Percentiles rank a stretch among this genome's conserved stretches.
Conservation (phyloP, 2,113 vertebrate species). For the Corvus moneduloides region DNA sequence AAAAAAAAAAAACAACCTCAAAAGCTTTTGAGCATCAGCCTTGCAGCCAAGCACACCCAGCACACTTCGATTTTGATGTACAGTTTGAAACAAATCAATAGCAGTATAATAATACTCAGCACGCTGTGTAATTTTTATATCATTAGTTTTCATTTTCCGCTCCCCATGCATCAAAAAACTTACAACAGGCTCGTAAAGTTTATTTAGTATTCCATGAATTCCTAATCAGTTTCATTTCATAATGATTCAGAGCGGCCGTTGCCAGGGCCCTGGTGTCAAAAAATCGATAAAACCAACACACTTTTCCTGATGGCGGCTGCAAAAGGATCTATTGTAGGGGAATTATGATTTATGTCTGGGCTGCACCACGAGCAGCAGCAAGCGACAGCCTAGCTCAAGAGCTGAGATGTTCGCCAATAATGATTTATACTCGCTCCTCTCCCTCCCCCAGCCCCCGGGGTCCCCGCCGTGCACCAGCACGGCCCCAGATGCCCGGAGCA, state of each 20-base stretch:
- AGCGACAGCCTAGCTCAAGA: conserved; percentile 86
- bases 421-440: conserved; percentile 93
- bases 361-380: conserved; percentile 82
- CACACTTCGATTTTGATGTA: conserved; percentile 88
- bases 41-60: conserved; percentile 68
- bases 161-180: conserved; percentile 91
- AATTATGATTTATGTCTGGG: conserved; percentile 99
- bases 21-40: conserved; percentile 64
- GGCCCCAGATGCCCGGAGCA: neutral
- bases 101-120: conserved; percentile 93
- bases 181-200: conserved; percentile 92
- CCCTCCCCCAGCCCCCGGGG: conserved; percentile 58
- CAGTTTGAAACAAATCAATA: conserved; percentile 99
- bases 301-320: conserved; percentile 93
- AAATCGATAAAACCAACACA: conserved; percentile 98
- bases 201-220: conserved; percentile 99
- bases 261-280: conserved; percentile 84
- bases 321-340: conserved; percentile 97
- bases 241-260: conserved; percentile 90
- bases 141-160: conserved; percentile 91
- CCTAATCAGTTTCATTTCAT: conserved; percentile 98
- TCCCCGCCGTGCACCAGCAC: neutral
- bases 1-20: neutral
- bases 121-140: conserved; percentile 99
- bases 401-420: conserved; percentile 98